Conservation (phyloP, 1,140 invertebrate genomes). For the Hylaeus anthracinus region DNA sequence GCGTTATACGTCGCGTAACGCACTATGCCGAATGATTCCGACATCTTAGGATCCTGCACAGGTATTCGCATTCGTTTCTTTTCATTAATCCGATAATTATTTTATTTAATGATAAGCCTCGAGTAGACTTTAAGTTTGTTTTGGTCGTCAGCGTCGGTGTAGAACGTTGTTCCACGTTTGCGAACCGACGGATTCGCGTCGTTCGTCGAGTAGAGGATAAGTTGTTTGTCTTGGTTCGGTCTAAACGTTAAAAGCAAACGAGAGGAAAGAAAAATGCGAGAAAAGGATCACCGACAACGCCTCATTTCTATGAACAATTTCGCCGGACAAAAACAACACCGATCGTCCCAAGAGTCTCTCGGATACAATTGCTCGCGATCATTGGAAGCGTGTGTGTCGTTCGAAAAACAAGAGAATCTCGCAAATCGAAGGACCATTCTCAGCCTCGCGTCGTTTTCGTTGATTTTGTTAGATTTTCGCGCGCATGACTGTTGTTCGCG, state of each 20-base stretch:
- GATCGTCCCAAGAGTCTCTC: background rate
- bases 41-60: background rate
- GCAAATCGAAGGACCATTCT: no score
- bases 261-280: background rate
- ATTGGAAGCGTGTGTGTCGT: background rate
- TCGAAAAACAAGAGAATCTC: background rate
- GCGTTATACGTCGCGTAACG: no score
- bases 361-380: no score
- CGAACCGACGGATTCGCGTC: background rate
- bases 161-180: background rate
- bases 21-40: background rate
- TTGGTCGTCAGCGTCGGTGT: no score
- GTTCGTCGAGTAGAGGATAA: background rate
- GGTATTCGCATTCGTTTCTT: background rate
- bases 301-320: background rate
- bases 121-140: background rate
- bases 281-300: background rate
- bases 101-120: constrained; percentile 20
- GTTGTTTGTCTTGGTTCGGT: background rate
- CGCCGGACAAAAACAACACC: background rate
- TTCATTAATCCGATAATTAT: background rate
- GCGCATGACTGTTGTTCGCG: background rate
- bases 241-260: background rate
- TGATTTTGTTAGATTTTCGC: background rate
- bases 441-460: background rate